Percentiles rank a stretch among this genome's conserved stretches.
Conservation (phyloP, 2,888 invertebrate genomes). For the Malthinus seriepunctatus region DNA sequence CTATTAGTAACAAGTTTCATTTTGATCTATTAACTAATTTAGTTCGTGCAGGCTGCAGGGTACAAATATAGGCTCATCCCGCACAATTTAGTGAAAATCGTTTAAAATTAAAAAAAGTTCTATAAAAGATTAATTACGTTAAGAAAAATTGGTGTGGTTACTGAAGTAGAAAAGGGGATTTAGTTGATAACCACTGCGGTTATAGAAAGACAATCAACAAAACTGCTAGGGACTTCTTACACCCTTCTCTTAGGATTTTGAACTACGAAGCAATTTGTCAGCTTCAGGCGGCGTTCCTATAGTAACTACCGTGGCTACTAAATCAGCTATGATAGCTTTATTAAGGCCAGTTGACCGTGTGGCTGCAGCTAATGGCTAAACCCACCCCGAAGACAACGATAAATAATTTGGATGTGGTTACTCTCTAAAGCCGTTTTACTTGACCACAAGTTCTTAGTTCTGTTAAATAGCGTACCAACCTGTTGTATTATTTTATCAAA, state of each 20-base stretch:
- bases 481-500: neutral
- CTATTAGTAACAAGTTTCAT: too few relatives aligned
- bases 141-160: constrained; percentile 18
- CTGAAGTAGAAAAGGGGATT: constrained; percentile 14
- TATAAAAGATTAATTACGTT: too few relatives aligned
- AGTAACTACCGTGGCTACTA: constrained; percentile 39
- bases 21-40: too few relatives aligned
- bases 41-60: too few relatives aligned
- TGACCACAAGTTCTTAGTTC: constrained; percentile 37
- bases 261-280: constrained; percentile 36
- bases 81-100: too few relatives aligned
- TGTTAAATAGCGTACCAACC: neutral
- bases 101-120: too few relatives aligned
- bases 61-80: too few relatives aligned
- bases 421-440: constrained; percentile 35
- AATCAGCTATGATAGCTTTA: constrained; percentile 47
- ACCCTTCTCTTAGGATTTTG: constrained; percentile 29
- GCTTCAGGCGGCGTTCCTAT: constrained; percentile 36
- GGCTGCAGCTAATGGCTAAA: constrained; percentile 44
- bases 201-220: constrained; percentile 24
- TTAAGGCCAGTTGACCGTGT: constrained; percentile 46
- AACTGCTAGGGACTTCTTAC: constrained; percentile 29
- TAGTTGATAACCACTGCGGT: constrained; percentile 24
- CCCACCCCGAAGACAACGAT: constrained; percentile 45
- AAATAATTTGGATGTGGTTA: constrained; percentile 40